Evolutionary conservation across 2,113 vertebrate genomes (phyloP).

Genomic region (Jacana jacana): DNA sequence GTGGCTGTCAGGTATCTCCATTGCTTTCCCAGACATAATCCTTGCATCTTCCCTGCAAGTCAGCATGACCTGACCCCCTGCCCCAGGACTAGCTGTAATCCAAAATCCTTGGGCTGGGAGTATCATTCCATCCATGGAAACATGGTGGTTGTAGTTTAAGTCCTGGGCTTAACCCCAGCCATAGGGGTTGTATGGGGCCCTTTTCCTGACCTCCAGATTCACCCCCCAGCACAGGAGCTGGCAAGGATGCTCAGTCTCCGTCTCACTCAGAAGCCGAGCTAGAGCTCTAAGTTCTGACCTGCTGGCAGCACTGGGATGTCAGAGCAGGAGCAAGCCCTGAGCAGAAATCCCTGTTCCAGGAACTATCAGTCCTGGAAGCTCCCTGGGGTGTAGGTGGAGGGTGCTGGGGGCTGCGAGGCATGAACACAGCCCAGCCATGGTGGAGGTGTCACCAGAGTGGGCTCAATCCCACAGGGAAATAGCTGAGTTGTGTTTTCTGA

Average conservation of each 20-base stretch:
- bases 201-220: background rate
- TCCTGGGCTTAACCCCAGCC: background rate
- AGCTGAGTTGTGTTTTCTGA: background rate
- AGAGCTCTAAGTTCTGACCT: background rate
- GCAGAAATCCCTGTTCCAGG: accelerated
- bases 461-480: background rate
- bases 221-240: background rate
- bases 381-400: too few relatives aligned
- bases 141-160: background rate
- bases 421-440: background rate
- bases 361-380: background rate
- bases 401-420: background rate
- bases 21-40: background rate
- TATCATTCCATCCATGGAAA: accelerated
- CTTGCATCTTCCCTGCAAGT: background rate
- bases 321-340: background rate
- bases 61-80: accelerated
- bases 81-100: background rate
- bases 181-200: accelerated
- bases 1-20: background rate
- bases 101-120: background rate
- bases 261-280: background rate
- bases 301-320: background rate
- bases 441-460: background rate
- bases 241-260: accelerated